Conservation (phyloP, 2,888 invertebrate species). For the Amphiduros pacificus region DNA sequence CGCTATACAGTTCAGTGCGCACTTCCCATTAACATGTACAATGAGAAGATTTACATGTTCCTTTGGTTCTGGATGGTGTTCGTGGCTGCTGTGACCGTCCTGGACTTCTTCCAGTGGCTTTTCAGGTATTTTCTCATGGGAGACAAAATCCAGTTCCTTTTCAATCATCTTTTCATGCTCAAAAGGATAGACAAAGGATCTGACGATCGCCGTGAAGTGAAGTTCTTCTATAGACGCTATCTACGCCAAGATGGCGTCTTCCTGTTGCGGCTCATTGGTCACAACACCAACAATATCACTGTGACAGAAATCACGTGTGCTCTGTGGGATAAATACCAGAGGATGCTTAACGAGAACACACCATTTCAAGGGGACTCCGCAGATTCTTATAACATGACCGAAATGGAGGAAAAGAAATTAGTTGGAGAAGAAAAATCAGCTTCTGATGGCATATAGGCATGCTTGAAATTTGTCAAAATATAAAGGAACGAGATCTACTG, state of each 20-base stretch:
- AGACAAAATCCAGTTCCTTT: background rate
- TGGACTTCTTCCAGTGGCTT: slow-evolving; percentile 21
- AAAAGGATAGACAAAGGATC: background rate
- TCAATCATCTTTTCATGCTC: background rate
- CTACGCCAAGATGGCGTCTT: slow-evolving; percentile 31
- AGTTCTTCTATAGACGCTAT: slow-evolving; percentile 20
- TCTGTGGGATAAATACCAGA: slow-evolving; percentile 6
- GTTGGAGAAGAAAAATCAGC: no score
- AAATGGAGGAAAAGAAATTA: no score
- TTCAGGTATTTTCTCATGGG: slow-evolving; percentile 6
- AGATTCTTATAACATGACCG: no score
- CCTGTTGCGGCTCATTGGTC: slow-evolving; percentile 27
- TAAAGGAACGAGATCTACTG: no score
- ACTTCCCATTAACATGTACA: slow-evolving; percentile 34
- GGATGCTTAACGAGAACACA: no score
- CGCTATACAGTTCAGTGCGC: slow-evolving; percentile 34
- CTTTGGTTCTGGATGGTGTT: slow-evolving; percentile 59
- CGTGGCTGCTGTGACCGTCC: slow-evolving; percentile 33
- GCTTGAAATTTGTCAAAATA: no score
- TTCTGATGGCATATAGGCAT: no score
- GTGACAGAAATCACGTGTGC: slow-evolving; percentile 13
- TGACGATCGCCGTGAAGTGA: background rate
- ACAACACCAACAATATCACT: slow-evolving; percentile 23
- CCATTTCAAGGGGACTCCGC: no score
- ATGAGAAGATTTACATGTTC: slow-evolving; percentile 58